Percentiles rank a stretch among this genome's conserved stretches.
Evolutionary conservation across 2,888 invertebrate genomes (phyloP).

Genomic region (Piscicola geometra): DNA sequence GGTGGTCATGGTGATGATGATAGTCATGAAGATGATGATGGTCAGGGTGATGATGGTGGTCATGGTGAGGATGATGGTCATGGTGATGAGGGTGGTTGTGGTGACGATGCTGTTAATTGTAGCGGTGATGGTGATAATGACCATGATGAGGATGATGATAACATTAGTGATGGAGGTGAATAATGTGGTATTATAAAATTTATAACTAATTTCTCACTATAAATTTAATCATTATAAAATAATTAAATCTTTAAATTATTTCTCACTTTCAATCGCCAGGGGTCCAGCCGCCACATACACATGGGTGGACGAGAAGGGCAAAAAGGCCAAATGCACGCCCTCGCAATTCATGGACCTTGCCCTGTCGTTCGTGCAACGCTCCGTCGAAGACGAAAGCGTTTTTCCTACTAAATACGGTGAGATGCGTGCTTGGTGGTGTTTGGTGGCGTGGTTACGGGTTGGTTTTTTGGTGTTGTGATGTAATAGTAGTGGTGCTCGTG

Average conservation of each 20-base stretch:
- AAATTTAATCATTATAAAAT: no score
- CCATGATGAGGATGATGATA: neutral
- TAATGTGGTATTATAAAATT: no score
- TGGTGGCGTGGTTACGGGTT: neutral
- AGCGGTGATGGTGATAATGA: conserved; percentile 9
- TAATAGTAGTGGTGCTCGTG: neutral
- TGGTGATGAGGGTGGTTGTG: conserved; percentile 13
- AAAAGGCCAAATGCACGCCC: conserved; percentile 91
- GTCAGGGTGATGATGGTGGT: conserved; percentile 1
- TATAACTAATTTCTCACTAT: no score
- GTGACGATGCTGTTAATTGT: neutral
- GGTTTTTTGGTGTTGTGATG: neutral
- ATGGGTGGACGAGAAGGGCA: conserved; percentile 98
- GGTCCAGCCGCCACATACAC: conserved; percentile 67
- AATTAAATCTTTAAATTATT: no score
- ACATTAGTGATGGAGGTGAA: no score
- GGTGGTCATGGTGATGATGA: neutral
- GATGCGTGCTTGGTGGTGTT: conserved; percentile 45
- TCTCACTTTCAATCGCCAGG: neutral
- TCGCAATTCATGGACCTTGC: conserved; percentile 98
- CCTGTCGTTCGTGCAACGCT: conserved; percentile 95
- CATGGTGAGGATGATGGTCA: neutral
- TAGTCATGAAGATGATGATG: neutral
- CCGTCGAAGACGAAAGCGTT: conserved; percentile 88
- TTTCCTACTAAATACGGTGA: conserved; percentile 98